Percentiles rank a stretch among this genome's conserved stretches.
Evolutionary conservation across 2,888 invertebrate genomes (phyloP).

Genomic region (Catocala nupta): DNA sequence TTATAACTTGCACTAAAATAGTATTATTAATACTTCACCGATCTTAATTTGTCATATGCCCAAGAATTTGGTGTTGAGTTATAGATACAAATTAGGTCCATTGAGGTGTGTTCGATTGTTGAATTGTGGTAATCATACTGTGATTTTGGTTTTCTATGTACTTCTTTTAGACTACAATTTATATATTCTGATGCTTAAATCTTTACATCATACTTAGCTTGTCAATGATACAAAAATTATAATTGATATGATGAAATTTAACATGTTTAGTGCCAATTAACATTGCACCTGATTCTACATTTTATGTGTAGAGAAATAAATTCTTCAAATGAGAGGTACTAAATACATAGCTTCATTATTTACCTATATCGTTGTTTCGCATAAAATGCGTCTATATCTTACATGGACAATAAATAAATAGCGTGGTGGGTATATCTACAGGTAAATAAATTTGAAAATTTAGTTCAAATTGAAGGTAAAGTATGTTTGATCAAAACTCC

Average conservation of each 20-base stretch:
- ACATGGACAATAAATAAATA: not conserved
- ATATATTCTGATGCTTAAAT: slow-evolving; percentile 31
- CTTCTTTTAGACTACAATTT: slow-evolving; percentile 36
- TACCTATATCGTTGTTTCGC: not conserved
- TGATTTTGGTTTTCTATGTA: slow-evolving; percentile 49
- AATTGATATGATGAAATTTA: slow-evolving; percentile 18
- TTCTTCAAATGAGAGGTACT: not conserved
- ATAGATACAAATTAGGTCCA: slow-evolving; percentile 38
- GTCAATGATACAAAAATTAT: not conserved
- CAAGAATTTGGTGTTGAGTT: not conserved
- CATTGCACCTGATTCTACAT: not conserved
- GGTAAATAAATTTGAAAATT: too few species aligned
- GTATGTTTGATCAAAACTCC: too few species aligned
- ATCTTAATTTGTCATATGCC: not conserved
- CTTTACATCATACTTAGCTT: slow-evolving; percentile 21
- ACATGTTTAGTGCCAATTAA: slow-evolving; percentile 37
- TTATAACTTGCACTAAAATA: not conserved
- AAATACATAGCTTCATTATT: not conserved
- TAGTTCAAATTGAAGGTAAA: too few species aligned
- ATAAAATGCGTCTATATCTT: not conserved
- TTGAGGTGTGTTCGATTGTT: slow-evolving; percentile 33
- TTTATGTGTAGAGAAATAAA: not conserved
- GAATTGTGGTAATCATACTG: slow-evolving; percentile 38
- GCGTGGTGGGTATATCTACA: too few species aligned
- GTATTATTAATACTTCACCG: slow-evolving; percentile 13